Evolutionary conservation across 1,140 invertebrate species (phyloP).

Genomic region (Cydia amplana): DNA sequence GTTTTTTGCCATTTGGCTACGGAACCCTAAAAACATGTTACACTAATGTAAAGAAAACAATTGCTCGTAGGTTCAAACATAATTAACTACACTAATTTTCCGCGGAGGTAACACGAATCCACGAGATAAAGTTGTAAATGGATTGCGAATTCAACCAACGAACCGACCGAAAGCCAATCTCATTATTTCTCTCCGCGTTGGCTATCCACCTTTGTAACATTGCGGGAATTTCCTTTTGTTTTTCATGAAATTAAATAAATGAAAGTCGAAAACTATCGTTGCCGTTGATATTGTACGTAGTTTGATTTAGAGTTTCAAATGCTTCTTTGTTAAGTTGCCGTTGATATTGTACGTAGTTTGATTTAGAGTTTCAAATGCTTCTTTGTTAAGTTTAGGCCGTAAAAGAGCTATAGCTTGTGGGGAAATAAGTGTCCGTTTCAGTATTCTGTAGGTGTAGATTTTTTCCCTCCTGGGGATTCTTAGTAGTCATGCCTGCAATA

Average conservation of each 20-base stretch:
- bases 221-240: constrained; percentile 27
- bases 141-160: constrained; percentile 21
- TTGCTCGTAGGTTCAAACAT: neutral
- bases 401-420: neutral
- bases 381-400: neutral
- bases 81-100: constrained; percentile 6
- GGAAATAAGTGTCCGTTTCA: too few species aligned
- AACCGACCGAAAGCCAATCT: constrained; percentile 8
- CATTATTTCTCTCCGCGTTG: constrained; percentile 27
- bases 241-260: constrained; percentile 17
- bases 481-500: too few species aligned
- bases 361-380: neutral
- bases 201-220: constrained; percentile 17
- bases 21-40: too few species aligned
- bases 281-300: neutral
- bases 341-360: too few species aligned
- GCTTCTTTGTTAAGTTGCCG: neutral
- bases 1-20: too few species aligned
- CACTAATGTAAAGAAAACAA: too few species aligned
- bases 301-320: neutral
- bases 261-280: neutral
- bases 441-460: neutral
- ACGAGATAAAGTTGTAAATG: constrained; percentile 28
- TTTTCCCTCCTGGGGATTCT: too few species aligned
- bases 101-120: neutral